Evolutionary conservation across 1,140 invertebrate species (phyloP).

Genomic region (Drosophila pandora): DNA sequence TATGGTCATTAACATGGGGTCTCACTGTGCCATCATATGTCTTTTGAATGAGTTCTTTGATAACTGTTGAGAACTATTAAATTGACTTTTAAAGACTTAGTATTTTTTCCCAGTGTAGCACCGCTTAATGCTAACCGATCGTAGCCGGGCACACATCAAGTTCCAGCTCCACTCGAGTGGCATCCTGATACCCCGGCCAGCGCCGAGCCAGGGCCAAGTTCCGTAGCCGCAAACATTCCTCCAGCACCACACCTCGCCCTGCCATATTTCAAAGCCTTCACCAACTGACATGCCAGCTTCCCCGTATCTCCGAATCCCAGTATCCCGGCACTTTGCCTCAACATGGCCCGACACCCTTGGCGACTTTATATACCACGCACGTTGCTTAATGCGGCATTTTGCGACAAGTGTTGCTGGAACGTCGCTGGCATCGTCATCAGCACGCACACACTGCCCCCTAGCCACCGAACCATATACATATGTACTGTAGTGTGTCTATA

Average conservation of each 20-base stretch:
- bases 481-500: slow-evolving; percentile 8
- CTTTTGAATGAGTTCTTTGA: too few species aligned
- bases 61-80: too few species aligned
- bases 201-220: slow-evolving; percentile 45
- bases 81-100: background rate
- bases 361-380: slow-evolving; percentile 77
- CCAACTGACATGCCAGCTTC: background rate
- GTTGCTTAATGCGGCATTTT: slow-evolving; percentile 80
- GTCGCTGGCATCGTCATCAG: slow-evolving; percentile 72
- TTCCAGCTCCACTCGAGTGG: slow-evolving; percentile 19
- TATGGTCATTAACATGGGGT: too few species aligned
- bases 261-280: background rate
- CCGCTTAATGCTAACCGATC: slow-evolving; percentile 42
- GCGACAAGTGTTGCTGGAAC: slow-evolving; percentile 79
- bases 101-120: slow-evolving; percentile 5
- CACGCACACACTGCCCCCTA: slow-evolving; percentile 41
- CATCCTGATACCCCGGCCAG: slow-evolving; percentile 21
- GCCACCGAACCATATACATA: slow-evolving; percentile 17
- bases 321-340: slow-evolving; percentile 33
- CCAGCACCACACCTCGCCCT: background rate
- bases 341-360: slow-evolving; percentile 53
- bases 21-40: too few species aligned
- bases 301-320: background rate
- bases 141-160: slow-evolving; percentile 19
- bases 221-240: slow-evolving; percentile 15